A percentile compares a stretch with the other conserved stretches of the same genome.
Evolutionary conservation across 2,888 invertebrate species (phyloP).

Genomic region (Agonopterix heracliana): DNA sequence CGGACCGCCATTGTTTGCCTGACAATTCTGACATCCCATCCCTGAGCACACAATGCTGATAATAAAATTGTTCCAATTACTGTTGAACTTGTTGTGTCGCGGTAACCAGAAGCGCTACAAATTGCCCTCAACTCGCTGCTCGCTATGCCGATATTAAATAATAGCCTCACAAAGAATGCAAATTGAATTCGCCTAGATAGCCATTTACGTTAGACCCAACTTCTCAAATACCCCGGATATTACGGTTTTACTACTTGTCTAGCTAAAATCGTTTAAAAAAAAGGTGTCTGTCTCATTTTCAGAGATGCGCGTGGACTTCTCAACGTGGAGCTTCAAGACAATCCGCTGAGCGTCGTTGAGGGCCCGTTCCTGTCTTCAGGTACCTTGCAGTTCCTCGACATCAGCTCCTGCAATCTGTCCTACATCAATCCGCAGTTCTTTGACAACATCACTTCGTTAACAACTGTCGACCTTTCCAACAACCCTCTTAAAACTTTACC

Average conservation of each 20-base stretch:
- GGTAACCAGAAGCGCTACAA: conserved; percentile 41
- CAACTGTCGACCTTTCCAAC: conserved; percentile 81
- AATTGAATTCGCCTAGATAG: conserved; percentile 47
- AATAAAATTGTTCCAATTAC: conserved; percentile 68
- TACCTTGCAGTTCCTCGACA: conserved; percentile 80
- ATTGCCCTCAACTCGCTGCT: conserved; percentile 43
- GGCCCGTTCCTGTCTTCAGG: conserved; percentile 80
- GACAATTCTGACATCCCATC: conserved; percentile 33
- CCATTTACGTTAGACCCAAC: neutral
- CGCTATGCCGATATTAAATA: conserved; percentile 64
- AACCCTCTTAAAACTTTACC: conserved; percentile 78
- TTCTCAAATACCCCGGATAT: no score
- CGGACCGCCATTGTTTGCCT: conserved; percentile 26
- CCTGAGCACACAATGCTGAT: conserved; percentile 46
- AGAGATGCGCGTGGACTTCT: conserved; percentile 82
- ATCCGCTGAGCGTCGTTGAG: conserved; percentile 77
- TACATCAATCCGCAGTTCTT: conserved; percentile 79
- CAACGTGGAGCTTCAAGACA: conserved; percentile 82
- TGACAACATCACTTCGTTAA: conserved; percentile 79
- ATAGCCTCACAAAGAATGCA: conserved; percentile 63
- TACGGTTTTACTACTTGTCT: no score
- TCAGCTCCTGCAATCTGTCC: conserved; percentile 79
- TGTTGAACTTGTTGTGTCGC: conserved; percentile 51
- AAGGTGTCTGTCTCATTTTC: conserved; percentile 24
- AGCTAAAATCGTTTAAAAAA: no score